phyloP scores from a whole-genome alignment of 2,888 invertebrate genomes.

The Agriopis marginaria region DNA sequence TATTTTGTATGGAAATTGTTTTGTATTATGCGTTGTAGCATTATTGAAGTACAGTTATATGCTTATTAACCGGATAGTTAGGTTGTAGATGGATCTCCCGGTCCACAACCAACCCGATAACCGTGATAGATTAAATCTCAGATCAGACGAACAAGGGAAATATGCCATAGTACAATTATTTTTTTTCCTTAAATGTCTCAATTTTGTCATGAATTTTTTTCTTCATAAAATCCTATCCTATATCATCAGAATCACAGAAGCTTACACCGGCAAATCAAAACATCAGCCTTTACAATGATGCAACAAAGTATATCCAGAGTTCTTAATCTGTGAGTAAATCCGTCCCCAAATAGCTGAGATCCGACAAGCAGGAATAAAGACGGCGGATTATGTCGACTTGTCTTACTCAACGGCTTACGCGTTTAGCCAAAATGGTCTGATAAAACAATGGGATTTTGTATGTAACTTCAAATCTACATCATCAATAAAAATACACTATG shows the following conservation, averaged over 20 bases:
- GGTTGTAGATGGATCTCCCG: too few species aligned
- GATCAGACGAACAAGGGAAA: too few species aligned
- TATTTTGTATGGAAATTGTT: neutral
- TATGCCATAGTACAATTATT: too few species aligned
- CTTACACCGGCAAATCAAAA: conserved; percentile 13
- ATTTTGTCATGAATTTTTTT: too few species aligned
- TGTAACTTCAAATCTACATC: neutral
- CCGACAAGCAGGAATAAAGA: conserved; percentile 62
- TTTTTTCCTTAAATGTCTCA: too few species aligned
- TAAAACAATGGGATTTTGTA: conserved; percentile 29
- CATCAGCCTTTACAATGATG: conserved; percentile 29
- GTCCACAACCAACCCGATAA: too few species aligned
- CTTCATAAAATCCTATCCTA: too few species aligned
- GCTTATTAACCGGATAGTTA: too few species aligned
- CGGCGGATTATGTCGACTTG: conserved; percentile 70
- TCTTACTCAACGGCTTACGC: conserved; percentile 72
- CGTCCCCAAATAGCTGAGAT: conserved; percentile 66
- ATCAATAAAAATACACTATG: too few species aligned
- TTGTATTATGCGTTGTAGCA: neutral
- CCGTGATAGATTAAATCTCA: too few species aligned
- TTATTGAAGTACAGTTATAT: too few species aligned
- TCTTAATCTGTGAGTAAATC: conserved; percentile 68
- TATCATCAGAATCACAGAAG: too few species aligned
- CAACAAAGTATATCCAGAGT: conserved; percentile 55
- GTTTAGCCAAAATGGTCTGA: conserved; percentile 61